These are phyloP conservation scores for Meandrina meandrites DNA, from an alignment of 92 coral and sea anemone species.

Conservation along the genomic window DNA sequence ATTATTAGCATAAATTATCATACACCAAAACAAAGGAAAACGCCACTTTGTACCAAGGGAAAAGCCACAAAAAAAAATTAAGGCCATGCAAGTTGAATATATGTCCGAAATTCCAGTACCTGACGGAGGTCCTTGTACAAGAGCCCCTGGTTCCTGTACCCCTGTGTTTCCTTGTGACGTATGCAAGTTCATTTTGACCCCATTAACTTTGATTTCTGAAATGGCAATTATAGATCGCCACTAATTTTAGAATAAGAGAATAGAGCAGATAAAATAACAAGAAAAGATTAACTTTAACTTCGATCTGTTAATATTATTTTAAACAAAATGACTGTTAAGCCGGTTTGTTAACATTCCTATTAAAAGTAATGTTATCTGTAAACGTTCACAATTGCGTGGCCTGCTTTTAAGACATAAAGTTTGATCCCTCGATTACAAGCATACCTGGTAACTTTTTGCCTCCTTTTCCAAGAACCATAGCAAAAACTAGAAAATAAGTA, in stretches of 20 bases:
- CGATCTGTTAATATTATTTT: no score
- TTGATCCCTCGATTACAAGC: background rate
- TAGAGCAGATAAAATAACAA: background rate
- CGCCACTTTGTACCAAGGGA: no score
- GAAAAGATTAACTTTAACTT: background rate
- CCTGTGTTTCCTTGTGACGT: constrained; percentile 8
- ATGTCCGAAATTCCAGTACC: background rate
- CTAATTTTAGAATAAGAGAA: background rate
- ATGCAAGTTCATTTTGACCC: constrained; percentile 15
- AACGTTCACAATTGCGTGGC: background rate
- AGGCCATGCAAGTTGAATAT: no score
- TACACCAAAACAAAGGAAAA: no score
- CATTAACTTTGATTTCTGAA: constrained; percentile 36
- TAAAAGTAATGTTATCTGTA: background rate
- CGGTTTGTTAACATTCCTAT: background rate
- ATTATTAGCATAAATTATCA: no score
- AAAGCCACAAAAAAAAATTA: no score
- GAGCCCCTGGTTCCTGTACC: constrained; percentile 14
- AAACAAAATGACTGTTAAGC: no score
- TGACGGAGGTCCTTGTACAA: constrained; percentile 39
- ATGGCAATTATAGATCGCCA: background rate
- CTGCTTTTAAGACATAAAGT: no score
- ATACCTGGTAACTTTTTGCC: constrained; percentile 29
- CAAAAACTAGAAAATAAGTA: constrained; percentile 15
- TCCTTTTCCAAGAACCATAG: constrained; percentile 37